Conservation (phyloP, 1,140 invertebrate species). For the Mactra quadrangularis region DNA sequence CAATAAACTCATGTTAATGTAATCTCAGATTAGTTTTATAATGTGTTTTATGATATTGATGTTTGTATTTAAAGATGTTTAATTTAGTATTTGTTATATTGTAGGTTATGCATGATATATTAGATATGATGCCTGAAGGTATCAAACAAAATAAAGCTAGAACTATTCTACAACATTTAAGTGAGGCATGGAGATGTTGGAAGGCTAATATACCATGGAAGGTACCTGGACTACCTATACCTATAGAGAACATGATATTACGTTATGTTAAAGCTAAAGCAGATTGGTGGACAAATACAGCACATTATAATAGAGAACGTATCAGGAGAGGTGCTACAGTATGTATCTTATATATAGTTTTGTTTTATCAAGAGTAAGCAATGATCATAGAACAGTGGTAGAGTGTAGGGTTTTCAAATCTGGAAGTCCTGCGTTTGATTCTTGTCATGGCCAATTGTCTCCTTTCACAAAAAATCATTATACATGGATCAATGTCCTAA, state of each 20-base stretch:
- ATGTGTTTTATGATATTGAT: too few relatives aligned
- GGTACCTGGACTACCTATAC: conserved; percentile 98
- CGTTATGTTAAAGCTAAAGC: conserved; percentile 99
- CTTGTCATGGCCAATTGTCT: background rate
- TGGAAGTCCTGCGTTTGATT: background rate
- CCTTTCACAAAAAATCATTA: background rate
- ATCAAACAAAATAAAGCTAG: conserved; percentile 99
- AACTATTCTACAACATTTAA: conserved; percentile 99
- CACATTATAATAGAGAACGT: conserved; percentile 99
- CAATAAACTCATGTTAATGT: too few relatives aligned
- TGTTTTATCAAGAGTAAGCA: background rate
- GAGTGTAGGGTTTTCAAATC: background rate
- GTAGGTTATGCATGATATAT: conserved; percentile 98
- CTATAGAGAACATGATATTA: conserved; percentile 99
- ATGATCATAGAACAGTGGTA: background rate
- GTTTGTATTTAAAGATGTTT: too few relatives aligned
- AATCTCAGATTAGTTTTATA: too few relatives aligned
- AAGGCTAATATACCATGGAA: conserved; percentile 99
- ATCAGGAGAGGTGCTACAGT: conserved; percentile 86
- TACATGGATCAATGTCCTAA: too few relatives aligned
- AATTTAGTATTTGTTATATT: too few relatives aligned
- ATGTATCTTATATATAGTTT: conserved; percentile 32
- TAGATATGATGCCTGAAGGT: conserved; percentile 99
- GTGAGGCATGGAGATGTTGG: conserved; percentile 99
- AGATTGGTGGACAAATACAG: conserved; percentile 99